These are phyloP conservation scores for Charaxes varanes DNA, from an alignment of 1,140 invertebrate species.

Conservation along the genomic window DNA sequence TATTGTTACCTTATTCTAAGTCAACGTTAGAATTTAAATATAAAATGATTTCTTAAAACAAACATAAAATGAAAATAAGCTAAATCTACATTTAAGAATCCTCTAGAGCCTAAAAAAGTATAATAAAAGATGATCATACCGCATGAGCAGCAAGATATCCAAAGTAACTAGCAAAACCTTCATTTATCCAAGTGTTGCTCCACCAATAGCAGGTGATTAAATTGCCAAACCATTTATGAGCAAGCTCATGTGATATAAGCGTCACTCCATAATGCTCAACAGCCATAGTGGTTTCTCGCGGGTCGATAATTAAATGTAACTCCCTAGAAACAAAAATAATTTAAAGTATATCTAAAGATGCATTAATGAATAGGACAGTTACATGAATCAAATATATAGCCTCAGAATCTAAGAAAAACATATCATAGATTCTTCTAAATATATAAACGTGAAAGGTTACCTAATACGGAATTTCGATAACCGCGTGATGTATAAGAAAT, in stretches of 20 bases:
- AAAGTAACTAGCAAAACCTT: conserved; percentile 81
- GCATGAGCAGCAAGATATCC: conserved; percentile 77
- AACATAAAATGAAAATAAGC: no score
- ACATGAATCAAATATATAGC: no score
- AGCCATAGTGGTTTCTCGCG: conserved; percentile 62
- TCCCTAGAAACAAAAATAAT: conserved; percentile 69
- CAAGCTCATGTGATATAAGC: conserved; percentile 78
- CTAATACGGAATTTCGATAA: no score
- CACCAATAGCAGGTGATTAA: conserved; percentile 81
- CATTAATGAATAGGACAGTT: no score
- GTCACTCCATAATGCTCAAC: conserved; percentile 72
- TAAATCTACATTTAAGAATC: neutral
- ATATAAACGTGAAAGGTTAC: no score
- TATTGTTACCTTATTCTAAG: no score
- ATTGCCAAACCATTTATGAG: conserved; percentile 82
- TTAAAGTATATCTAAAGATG: no score
- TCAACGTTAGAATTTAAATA: no score
- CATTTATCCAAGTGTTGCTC: conserved; percentile 82
- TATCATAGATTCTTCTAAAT: no score
- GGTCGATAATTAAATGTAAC: conserved; percentile 73
- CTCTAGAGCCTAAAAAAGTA: neutral
- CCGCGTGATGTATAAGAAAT: no score
- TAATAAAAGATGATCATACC: conserved; percentile 24
- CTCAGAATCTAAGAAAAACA: no score
- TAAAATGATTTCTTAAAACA: no score